phyloP scores from a whole-genome alignment of 2,113 vertebrate genomes.

The Albula goreensis region DNA sequence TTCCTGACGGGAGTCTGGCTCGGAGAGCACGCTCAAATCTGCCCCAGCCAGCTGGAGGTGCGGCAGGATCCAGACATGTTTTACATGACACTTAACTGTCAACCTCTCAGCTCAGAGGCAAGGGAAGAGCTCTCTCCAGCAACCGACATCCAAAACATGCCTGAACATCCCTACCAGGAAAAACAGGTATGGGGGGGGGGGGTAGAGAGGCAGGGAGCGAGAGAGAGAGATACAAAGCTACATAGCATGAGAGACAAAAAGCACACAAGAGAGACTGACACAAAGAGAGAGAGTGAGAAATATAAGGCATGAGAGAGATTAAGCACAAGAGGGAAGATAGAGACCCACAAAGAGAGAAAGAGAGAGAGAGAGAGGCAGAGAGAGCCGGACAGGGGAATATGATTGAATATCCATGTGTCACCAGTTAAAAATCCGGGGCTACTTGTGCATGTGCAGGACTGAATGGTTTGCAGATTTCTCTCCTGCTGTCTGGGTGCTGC shows the following conservation, averaged over 20 bases:
- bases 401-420: constrained; percentile 62
- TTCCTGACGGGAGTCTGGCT: constrained; percentile 21
- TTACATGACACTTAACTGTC: constrained; percentile 51
- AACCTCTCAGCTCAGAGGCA: constrained; percentile 43
- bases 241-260: too few species aligned
- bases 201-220: not conserved
- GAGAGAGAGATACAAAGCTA: not conserved
- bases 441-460: constrained; percentile 34
- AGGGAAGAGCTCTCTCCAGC: constrained; percentile 26
- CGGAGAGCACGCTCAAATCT: not conserved
- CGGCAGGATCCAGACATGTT: constrained; percentile 41
- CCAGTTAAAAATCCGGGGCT: constrained; percentile 49
- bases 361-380: not conserved
- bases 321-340: not conserved
- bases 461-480: constrained; percentile 49
- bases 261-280: too few species aligned
- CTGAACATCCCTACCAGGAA: constrained; percentile 16
- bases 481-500: constrained; percentile 53
- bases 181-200: not conserved
- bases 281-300: not conserved
- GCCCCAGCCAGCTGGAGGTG: constrained; percentile 27
- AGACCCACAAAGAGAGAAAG: not conserved
- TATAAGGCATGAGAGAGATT: not conserved
- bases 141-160: constrained; percentile 24
- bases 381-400: constrained; percentile 30